Evolutionary conservation across 2,113 vertebrate species (phyloP).

Genomic region (Pelmatolapia mariae): DNA sequence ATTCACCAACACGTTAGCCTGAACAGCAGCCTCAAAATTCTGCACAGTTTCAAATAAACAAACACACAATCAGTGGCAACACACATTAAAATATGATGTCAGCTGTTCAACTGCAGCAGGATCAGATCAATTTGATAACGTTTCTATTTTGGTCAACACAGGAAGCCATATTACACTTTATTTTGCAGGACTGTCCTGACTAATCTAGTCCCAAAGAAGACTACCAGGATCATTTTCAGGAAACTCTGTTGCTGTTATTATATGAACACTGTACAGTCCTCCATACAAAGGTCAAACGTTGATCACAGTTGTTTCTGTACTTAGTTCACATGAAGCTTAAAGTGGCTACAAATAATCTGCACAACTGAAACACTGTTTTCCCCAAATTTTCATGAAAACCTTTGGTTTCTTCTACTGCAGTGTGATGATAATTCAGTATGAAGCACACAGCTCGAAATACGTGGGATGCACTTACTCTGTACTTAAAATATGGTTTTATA

Average conservation of each 20-base stretch:
- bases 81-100: neutral
- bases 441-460: neutral
- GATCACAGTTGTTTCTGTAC: neutral
- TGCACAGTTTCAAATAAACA: conserved; percentile 39
- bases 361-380: neutral
- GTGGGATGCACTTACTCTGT: neutral
- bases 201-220: neutral
- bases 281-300: neutral
- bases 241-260: neutral
- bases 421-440: neutral
- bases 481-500: neutral
- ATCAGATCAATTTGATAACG: neutral
- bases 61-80: neutral
- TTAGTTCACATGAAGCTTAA: neutral
- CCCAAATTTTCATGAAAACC: neutral
- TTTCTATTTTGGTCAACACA: neutral
- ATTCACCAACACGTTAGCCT: conserved; percentile 81
- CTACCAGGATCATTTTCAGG: neutral
- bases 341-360: neutral
- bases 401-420: neutral
- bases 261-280: neutral
- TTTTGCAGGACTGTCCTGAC: neutral
- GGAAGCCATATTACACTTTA: neutral
- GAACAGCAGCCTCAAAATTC: conserved; percentile 83
- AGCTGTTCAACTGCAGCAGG: neutral